Evolutionary conservation across 2,113 vertebrate genomes (phyloP), one percentile per base, ranked within the genome.

Genomic region (Seriola quinqueradiata): DNA sequence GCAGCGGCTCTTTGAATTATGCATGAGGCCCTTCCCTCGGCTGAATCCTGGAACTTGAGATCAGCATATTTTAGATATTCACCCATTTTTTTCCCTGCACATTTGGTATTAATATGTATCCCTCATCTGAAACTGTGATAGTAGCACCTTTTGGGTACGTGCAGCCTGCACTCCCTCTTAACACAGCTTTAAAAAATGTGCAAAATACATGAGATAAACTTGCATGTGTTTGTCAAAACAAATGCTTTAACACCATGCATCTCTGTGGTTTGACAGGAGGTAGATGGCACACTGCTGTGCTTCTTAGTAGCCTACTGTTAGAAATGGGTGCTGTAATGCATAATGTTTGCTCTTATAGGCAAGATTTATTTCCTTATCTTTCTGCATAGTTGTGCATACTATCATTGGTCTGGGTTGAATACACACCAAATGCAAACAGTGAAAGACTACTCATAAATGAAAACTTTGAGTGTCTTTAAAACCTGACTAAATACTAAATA

Each of bases 21-120:
- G 89, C 87, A 95, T 94, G 77, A 93, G 65, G 79, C 75, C 85
- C 83, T 86, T 90, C 86, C 85, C 81, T 91, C 58, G 54, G 86
- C 89, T 85, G 67, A 87, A 86, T 85, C 89, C 66, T 61, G 3
- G 84, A 90, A 90, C 80, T 91, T 68, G 54, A 86, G 82, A 94
- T 93, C 93, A 94, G 93, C 93, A 93, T 93, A 93, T 94, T 92
- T 92, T 64, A 92, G 87, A 91, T 91, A 91, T 94, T 92, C 44
- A 70, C 71, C 83, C 75, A 50, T 87, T 92, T 86, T 81, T 77
- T 81, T 77, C 79, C 70, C 80, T 28, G 70, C 65, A 69, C 55
- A 82, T 92, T 88, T 77, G 36, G 63, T 72, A 90, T 94, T 92
- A 92, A 93, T 92, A 91, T 92, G 92, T 78, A 82, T 89, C 65